phyloP scores from a whole-genome alignment of 2,888 invertebrate genomes.

The Boloria selene region DNA sequence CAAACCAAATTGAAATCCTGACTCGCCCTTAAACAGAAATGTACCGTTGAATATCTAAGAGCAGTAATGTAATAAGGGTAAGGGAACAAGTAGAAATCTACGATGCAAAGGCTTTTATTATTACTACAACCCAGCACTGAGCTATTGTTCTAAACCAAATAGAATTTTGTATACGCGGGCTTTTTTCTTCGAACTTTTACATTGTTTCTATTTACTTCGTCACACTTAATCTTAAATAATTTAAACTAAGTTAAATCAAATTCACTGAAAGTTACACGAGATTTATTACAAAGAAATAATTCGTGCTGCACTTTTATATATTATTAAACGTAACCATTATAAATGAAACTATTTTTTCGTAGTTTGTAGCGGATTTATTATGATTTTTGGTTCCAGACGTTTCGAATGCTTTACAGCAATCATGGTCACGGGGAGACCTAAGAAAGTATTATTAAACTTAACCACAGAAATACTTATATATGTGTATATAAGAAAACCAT shows the following conservation, averaged over 20 bases:
- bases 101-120: constrained; percentile 28
- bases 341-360: too few relatives aligned
- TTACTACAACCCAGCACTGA: constrained; percentile 26
- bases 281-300: too few relatives aligned
- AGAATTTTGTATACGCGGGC: constrained; percentile 21
- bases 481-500: too few relatives aligned
- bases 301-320: too few relatives aligned
- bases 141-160: constrained; percentile 35
- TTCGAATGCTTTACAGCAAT: too few relatives aligned
- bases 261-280: neutral
- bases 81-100: constrained; percentile 24
- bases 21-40: constrained; percentile 29
- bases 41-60: constrained; percentile 26
- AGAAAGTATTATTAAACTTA: too few relatives aligned
- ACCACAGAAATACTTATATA: too few relatives aligned
- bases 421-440: too few relatives aligned
- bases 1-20: constrained; percentile 28
- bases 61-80: constrained; percentile 19
- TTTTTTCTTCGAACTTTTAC: neutral
- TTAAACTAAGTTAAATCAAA: neutral
- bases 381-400: too few relatives aligned
- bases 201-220: neutral
- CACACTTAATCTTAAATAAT: neutral
- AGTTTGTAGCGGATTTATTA: too few relatives aligned
- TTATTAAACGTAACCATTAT: too few relatives aligned